A percentile compares a stretch with the other conserved stretches of the same genome.
Conservation (phyloP, 2,113 vertebrate species). For the Odobenus rosmarus region DNA sequence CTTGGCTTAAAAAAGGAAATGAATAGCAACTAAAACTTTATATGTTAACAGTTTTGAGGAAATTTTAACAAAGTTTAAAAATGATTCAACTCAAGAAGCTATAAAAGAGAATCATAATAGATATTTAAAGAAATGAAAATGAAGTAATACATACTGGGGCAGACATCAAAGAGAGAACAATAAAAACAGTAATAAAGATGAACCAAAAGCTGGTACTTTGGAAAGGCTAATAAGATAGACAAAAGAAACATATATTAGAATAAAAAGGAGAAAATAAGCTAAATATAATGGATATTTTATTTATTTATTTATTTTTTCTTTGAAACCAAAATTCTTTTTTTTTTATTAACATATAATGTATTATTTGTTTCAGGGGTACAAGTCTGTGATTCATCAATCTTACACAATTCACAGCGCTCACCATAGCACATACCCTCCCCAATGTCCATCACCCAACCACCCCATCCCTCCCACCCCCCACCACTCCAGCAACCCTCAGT, state of each 20-base stretch:
- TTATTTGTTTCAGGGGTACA: no score
- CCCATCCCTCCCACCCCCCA: no score
- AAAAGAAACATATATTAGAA: not conserved
- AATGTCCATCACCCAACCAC: no score
- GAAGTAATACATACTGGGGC: not conserved
- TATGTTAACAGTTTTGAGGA: not conserved
- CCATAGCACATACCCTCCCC: no score
- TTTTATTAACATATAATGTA: no score
- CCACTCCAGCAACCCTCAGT: no score
- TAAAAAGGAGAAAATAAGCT: not conserved
- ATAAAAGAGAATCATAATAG: not conserved
- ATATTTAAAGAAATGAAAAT: constrained; percentile 15
- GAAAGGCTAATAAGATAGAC: not conserved
- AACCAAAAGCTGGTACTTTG: not conserved
- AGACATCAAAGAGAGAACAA: not conserved
- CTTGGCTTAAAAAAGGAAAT: not conserved
- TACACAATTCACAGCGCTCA: no score
- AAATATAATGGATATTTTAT: not conserved
- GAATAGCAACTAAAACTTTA: not conserved
- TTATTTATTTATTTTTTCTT: no score
- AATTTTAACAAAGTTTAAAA: not conserved
- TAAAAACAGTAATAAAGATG: not conserved
- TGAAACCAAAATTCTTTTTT: no score
- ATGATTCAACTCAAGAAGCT: not conserved
- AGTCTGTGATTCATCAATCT: no score